Conservation (phyloP, 2,888 invertebrate species). For the Merodon equestris region DNA sequence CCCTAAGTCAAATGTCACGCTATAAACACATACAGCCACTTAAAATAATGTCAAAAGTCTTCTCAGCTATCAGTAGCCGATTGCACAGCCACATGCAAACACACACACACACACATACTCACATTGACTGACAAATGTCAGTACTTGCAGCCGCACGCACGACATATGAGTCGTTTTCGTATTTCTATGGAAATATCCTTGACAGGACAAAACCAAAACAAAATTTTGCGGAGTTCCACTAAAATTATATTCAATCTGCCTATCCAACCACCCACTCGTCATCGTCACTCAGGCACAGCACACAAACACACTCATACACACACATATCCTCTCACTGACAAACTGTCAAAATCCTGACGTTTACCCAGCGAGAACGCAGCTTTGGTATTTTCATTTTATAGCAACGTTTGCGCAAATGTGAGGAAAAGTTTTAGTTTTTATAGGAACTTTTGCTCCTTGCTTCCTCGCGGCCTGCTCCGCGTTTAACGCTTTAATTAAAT, state of each 20-base stretch:
- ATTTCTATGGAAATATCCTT: conserved; percentile 69
- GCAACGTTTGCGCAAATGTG: conserved; percentile 52
- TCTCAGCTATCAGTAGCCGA: neutral
- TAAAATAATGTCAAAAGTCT: conserved; percentile 39
- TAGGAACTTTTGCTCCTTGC: conserved; percentile 37
- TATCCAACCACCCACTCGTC: no score
- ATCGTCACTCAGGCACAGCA: neutral
- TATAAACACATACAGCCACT: conserved; percentile 13
- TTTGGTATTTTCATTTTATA: conserved; percentile 44
- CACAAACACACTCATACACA: conserved; percentile 2
- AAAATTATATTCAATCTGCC: neutral
- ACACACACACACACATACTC: conserved; percentile 2
- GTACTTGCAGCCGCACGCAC: conserved; percentile 25
- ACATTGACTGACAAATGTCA: conserved; percentile 46
- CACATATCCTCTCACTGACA: neutral
- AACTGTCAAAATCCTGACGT: conserved; percentile 38
- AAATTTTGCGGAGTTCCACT: conserved; percentile 1
- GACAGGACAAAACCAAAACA: conserved; percentile 55
- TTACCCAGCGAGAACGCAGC: neutral
- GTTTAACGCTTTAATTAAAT: conserved; percentile 53
- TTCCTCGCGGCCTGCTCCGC: no score
- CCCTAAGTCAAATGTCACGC: conserved; percentile 24
- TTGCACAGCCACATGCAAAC: conserved; percentile 15
- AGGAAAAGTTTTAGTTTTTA: conserved; percentile 41
- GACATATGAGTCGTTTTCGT: conserved; percentile 27